Conservation (phyloP, 1,140 invertebrate species). For the Cherax quadricarinatus region DNA sequence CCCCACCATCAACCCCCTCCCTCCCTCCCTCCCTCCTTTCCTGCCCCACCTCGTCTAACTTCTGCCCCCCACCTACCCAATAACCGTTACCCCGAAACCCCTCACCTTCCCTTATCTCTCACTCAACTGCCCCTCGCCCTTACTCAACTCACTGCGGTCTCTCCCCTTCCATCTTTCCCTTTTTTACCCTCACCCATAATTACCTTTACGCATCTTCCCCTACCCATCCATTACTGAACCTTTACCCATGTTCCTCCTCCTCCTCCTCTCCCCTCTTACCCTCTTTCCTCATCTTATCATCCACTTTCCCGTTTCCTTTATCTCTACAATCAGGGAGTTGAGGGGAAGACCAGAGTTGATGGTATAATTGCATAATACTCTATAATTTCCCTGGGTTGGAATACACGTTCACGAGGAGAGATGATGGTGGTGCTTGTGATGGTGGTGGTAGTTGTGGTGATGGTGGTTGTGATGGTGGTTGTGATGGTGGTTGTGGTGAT, state of each 20-base stretch:
- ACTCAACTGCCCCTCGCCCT: background rate
- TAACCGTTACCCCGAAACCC: background rate
- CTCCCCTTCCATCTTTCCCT: no score
- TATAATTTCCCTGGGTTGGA: background rate
- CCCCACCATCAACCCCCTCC: no score
- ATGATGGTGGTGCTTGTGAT: background rate
- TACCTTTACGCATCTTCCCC: no score
- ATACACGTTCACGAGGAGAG: background rate
- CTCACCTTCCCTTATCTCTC: background rate
- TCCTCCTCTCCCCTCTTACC: background rate
- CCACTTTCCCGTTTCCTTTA: slow-evolving; percentile 3
- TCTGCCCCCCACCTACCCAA: background rate
- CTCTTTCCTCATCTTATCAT: background rate
- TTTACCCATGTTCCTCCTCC: background rate
- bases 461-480: no score
- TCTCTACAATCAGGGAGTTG: background rate
- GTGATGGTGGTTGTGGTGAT: no score
- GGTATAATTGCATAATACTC: background rate
- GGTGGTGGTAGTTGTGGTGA: no score
- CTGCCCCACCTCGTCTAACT: no score
- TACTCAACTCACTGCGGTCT: no score
- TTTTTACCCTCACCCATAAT: no score
- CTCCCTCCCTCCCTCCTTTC: no score
- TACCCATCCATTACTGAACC: background rate
- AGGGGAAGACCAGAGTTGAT: background rate